Evolutionary conservation across 2,888 invertebrate genomes (phyloP).

Genomic region (Petrolisthes cinctipes): DNA sequence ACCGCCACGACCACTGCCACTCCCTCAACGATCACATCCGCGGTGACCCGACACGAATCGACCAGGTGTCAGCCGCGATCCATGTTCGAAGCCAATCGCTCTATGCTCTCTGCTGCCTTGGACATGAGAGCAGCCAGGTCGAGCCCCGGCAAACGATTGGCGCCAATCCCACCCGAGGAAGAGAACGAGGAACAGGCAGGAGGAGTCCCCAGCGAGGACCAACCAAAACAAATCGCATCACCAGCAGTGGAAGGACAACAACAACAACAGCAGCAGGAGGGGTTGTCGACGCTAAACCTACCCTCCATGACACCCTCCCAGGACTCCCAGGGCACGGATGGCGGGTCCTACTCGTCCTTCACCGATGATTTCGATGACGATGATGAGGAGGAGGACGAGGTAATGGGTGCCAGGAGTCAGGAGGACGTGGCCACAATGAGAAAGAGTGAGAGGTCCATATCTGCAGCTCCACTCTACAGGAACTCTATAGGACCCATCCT

Average conservation of each 20-base stretch:
- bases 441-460: slow-evolving; percentile 53
- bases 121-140: slow-evolving; percentile 39
- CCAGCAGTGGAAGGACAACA: not conserved
- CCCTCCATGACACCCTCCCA: slow-evolving; percentile 2
- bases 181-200: slow-evolving; percentile 14
- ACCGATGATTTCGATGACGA: slow-evolving; percentile 65
- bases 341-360: slow-evolving; percentile 61
- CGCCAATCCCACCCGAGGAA: slow-evolving; percentile 38
- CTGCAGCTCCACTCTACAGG: slow-evolving; percentile 55
- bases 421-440: slow-evolving; percentile 9
- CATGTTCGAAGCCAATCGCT: slow-evolving; percentile 47
- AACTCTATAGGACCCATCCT: slow-evolving; percentile 60
- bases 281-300: not conserved
- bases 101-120: slow-evolving; percentile 44
- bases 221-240: not conserved
- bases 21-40: not conserved
- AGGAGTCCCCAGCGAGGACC: not conserved
- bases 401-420: slow-evolving; percentile 1
- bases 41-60: slow-evolving; percentile 32
- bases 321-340: slow-evolving; percentile 40
- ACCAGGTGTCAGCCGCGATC: slow-evolving; percentile 42
- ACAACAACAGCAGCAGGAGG: not conserved
- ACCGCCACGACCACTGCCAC: not conserved
- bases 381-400: slow-evolving; percentile 55
- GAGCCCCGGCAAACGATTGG: slow-evolving; percentile 21